Percentiles rank a stretch among this genome's conserved stretches.
Conservation (phyloP, 2,797 vertebrate species). For the Spinibarbus caldwelli region DNA sequence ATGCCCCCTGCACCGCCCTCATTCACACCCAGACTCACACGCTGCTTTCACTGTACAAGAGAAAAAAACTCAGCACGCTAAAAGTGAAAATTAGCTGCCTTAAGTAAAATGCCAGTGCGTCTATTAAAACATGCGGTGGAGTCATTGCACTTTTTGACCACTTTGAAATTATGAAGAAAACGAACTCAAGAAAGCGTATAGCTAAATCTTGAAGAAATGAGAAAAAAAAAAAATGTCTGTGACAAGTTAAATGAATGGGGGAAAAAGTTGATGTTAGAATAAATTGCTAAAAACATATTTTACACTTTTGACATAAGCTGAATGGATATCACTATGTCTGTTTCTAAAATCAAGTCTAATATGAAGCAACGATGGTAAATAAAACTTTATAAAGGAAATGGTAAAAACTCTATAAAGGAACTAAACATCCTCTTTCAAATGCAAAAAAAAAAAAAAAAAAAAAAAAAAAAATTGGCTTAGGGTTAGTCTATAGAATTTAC, state of each 20-base stretch:
- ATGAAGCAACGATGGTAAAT: background rate
- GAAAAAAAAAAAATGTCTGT: too few relatives aligned
- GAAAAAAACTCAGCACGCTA: rapidly evolving
- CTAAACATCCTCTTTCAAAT: too few relatives aligned
- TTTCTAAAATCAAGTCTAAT: background rate
- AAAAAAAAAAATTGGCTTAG: background rate
- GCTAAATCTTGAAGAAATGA: background rate
- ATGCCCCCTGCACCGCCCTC: conserved; percentile 36
- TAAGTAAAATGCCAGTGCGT: background rate
- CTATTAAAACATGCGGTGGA: background rate
- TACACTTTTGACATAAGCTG: too few relatives aligned
- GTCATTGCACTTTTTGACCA: background rate
- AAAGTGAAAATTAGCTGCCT: background rate
- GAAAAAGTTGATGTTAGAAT: too few relatives aligned
- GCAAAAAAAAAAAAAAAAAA: too few relatives aligned
- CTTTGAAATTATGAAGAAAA: background rate
- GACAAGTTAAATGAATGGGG: too few relatives aligned
- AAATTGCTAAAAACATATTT: too few relatives aligned
- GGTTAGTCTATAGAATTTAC: background rate
- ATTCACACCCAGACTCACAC: conserved; percentile 16
- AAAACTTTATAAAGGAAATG: too few relatives aligned
- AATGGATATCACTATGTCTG: too few relatives aligned
- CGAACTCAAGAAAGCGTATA: too few relatives aligned
- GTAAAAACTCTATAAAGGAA: too few relatives aligned
- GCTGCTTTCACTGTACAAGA: background rate